phyloP scores from a whole-genome alignment of 2,113 vertebrate species.

The Elephas maximus region DNA sequence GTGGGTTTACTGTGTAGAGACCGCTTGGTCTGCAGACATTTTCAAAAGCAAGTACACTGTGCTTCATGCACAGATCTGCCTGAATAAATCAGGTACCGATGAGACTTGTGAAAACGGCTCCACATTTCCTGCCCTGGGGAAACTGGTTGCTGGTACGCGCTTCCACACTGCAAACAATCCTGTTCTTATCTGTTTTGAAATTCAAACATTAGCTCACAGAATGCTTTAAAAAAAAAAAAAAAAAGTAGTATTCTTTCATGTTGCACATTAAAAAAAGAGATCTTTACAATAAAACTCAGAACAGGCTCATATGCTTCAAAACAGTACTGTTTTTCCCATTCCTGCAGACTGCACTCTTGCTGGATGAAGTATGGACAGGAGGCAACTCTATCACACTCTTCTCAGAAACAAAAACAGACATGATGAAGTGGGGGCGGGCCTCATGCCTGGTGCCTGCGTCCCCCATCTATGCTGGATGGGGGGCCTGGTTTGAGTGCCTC shows the following conservation, averaged over 20 bases:
- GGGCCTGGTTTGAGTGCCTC: background rate
- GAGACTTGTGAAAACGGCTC: constrained; percentile 23
- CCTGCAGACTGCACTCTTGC: constrained; percentile 63
- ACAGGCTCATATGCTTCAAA: background rate
- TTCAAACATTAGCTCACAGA: background rate
- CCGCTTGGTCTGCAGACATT: constrained; percentile 29
- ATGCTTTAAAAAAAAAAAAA: too few species aligned
- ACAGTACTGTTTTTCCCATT: constrained; percentile 45
- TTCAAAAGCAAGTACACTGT: background rate
- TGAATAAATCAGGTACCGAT: background rate
- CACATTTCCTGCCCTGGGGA: background rate
- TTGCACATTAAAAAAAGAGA: constrained; percentile 18
- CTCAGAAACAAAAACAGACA: constrained; percentile 60
- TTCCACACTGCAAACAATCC: background rate
- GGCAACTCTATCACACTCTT: background rate
- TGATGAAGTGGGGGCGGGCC: background rate
- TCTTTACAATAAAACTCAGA: constrained; percentile 34
- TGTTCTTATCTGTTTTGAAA: constrained; percentile 27
- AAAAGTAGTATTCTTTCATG: constrained; percentile 2
- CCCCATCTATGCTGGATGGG: background rate
- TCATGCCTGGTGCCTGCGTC: background rate
- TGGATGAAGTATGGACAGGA: constrained; percentile 33
- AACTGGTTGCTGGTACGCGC: background rate
- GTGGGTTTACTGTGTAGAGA: background rate
- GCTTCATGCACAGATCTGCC: background rate